Evolutionary conservation across 2,888 invertebrate genomes (phyloP), one percentile per base, ranked within the genome.

Genomic region (Prionchulus punctatus): DNA sequence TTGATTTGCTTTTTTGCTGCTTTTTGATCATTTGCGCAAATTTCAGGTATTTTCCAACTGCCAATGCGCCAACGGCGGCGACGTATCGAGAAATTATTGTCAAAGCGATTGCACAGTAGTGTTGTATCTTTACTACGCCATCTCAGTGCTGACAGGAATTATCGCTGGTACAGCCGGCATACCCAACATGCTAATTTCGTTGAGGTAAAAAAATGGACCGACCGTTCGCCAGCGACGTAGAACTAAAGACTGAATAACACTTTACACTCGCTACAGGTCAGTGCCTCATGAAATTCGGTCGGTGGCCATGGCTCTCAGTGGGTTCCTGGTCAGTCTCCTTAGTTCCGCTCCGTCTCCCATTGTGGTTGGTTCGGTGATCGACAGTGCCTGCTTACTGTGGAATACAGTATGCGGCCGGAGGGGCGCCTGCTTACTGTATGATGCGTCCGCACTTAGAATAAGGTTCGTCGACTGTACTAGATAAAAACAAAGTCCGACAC

Each of bases 341-440:
- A 65, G 65, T 2, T 68, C 69, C 3, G 59, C 70, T 1, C 73
- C 73, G 0, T 71, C 71, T 4, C 73, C 73, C 0, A 64, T 72
- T 12, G 57, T 73, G 26, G 70, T 72, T 62, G 73, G 73, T n/a
- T 64, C 64, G 25, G 65, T 73, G 7, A 66, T 73, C 53, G 73
- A 73, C 60, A 64, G 65, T 57, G 65, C 71, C 31, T 73, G 73
- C 58, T 56, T 69, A 15, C 62, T 69, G 12, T 73, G 73, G 73
- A 67, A 71, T 53, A 65, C 67, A 36, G 62, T 63, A 2, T 72
- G 72, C 58, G 61, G 57, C 1, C 48, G 58, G 3, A 45, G 18
- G 23, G 72, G 72, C 2, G 66, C 70, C 2, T 73, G 73, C 55
- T 68, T 71, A 58, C 58, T 73, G 12, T 73, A 73, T 60, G 68